Evolutionary conservation across 2,113 vertebrate genomes (phyloP).

Genomic region (western clawed frog (Xenopus tropicalis)): DNA sequence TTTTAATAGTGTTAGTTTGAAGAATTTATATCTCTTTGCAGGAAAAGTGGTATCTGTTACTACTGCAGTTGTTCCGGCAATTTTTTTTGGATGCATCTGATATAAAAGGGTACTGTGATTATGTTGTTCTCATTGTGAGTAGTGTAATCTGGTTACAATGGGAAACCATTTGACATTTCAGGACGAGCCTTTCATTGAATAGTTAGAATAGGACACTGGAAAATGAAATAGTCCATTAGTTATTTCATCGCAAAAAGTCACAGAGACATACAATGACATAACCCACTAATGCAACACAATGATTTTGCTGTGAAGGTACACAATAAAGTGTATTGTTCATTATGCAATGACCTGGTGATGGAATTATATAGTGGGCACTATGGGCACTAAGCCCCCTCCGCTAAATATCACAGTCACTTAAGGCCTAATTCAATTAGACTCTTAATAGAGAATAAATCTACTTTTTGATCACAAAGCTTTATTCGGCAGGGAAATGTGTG

Average conservation of each 20-base stretch:
- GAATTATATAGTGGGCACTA: conserved; percentile 16
- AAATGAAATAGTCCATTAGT: conserved; percentile 15
- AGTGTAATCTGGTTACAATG: too few relatives aligned
- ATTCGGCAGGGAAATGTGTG: too few relatives aligned
- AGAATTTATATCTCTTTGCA: too few relatives aligned
- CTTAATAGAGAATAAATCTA: background rate
- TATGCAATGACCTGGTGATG: conserved; percentile 14
- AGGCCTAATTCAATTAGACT: background rate
- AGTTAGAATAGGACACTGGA: background rate
- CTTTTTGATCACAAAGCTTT: too few relatives aligned
- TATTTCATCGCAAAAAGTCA: conserved; percentile 25
- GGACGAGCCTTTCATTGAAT: too few relatives aligned
- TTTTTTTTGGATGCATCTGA: too few relatives aligned
- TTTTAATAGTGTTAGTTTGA: too few relatives aligned
- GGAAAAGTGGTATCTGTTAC: too few relatives aligned
- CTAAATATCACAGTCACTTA: conserved; percentile 1
- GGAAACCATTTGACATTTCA: conserved; percentile 22
- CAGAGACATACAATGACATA: conserved; percentile 25
- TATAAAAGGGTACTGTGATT: too few relatives aligned
- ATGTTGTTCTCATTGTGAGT: too few relatives aligned
- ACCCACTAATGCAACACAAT: conserved; percentile 28
- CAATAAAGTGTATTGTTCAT: conserved; percentile 27
- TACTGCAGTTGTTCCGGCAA: too few relatives aligned
- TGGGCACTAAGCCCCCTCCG: too few relatives aligned
- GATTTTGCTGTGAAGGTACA: conserved; percentile 24